Evolutionary conservation across 2,888 invertebrate species (phyloP), one percentile per base, ranked within the genome.

Genomic region (Torymus aiolomorphi): DNA sequence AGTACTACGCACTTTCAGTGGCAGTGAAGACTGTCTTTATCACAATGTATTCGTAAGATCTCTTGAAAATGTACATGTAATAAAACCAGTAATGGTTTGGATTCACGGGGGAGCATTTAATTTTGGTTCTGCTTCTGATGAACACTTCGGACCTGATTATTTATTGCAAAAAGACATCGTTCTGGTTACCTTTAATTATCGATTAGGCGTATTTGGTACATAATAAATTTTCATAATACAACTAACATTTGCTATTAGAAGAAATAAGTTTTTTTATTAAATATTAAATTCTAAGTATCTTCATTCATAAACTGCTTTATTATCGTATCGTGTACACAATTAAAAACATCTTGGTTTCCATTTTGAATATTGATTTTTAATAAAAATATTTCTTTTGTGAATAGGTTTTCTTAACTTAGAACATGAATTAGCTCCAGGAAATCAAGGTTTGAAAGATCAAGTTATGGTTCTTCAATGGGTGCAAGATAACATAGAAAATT

Each of bases 401-500:
- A 31, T 31, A 85, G 84, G 84, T 11, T 85, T 84, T 13, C 70
- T 84, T 10, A 83, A 85, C 18, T 59, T 83, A 52, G 83, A 82
- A 10, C 78, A 84, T 61, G 82, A 84, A 79, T 78, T 75, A 63
- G 83, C 81, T 0, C 76, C 86, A 0, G 86, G 86, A 0, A 87
- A 87, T 82, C 84, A 85, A 71, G 87, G 85, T 10, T 59, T 86
- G 2, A 87, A 87, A 73, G 87, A 87, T 65, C 85, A 85, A 80
- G 78, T 85, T 10, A 66, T 82, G 10, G 86, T 86, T 16, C 59
- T 87, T 11, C 56, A 81, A 65, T 87, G 86, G 86, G 83, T 87
- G 0, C 76, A 80, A 20, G 16, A 78, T 8, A 85, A 87, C 74
- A 86, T 87, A 31, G n/a, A n/a, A n/a, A n/a, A n/a, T n/a, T n/a